These are phyloP conservation scores for Chaetodon trifascialis DNA, from an alignment of 2,113 vertebrate genomes.

Conservation along the genomic window DNA sequence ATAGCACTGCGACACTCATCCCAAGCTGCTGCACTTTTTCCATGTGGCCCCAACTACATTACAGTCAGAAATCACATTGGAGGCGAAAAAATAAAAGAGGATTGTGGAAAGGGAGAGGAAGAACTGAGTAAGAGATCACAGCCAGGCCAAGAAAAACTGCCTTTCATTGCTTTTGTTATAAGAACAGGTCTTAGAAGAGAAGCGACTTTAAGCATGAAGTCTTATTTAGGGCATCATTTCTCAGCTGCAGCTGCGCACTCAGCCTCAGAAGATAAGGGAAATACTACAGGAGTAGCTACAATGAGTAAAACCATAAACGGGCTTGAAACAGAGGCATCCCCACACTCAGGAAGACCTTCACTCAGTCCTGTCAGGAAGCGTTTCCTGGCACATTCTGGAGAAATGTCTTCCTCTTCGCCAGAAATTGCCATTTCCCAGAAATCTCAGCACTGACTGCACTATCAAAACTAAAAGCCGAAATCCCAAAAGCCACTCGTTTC, in stretches of 20 bases:
- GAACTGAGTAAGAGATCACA: conserved; percentile 54
- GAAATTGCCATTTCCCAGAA: conserved; percentile 43
- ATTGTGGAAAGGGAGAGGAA: conserved; percentile 43
- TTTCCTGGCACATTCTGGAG: conserved; percentile 71
- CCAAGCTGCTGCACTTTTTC: conserved; percentile 60
- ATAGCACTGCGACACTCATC: conserved; percentile 50
- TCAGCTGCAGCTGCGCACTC: not conserved
- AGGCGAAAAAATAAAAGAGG: conserved; percentile 9
- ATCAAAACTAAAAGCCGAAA: not conserved
- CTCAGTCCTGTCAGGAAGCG: conserved; percentile 70
- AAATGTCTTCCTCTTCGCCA: conserved; percentile 67
- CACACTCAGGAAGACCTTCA: conserved; percentile 68
- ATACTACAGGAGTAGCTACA: not conserved
- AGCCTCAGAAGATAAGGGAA: not conserved
- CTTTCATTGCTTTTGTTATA: conserved; percentile 52
- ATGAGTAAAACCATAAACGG: conserved; percentile 44
- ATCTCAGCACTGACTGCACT: not conserved
- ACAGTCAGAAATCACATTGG: conserved; percentile 50
- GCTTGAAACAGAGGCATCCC: conserved; percentile 46
- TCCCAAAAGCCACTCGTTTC: not conserved
- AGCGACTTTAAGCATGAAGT: not conserved
- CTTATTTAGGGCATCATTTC: conserved; percentile 11
- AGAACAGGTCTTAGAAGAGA: conserved; percentile 15
- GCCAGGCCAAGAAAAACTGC: conserved; percentile 57
- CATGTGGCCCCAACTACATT: conserved; percentile 62